Evolutionary conservation across 2,888 invertebrate genomes (phyloP).

Genomic region (Stratiomys singularior): DNA sequence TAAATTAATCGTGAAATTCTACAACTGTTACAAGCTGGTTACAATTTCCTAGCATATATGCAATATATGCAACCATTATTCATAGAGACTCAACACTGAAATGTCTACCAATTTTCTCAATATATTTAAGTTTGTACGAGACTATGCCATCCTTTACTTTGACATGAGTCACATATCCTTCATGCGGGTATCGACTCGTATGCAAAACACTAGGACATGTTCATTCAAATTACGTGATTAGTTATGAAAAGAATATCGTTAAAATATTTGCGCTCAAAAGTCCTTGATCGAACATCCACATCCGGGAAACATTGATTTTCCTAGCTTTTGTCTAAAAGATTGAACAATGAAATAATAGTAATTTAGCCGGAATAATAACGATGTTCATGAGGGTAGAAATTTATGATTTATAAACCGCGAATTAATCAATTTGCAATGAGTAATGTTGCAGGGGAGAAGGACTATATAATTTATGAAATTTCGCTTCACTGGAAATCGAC

Average conservation of each 20-base stretch:
- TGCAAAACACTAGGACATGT: background rate
- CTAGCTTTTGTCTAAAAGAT: too few relatives aligned
- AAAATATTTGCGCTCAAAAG: background rate
- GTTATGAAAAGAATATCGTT: background rate
- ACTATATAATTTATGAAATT: background rate
- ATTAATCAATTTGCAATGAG: background rate
- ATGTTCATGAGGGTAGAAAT: background rate
- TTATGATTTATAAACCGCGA: background rate
- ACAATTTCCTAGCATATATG: too few relatives aligned
- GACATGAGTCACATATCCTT: too few relatives aligned
- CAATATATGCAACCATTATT: too few relatives aligned
- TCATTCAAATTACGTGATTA: background rate
- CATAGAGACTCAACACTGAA: too few relatives aligned
- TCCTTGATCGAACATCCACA: background rate
- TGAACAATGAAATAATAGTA: background rate
- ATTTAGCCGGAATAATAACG: background rate
- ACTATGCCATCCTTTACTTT: too few relatives aligned
- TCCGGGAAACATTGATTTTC: too few relatives aligned
- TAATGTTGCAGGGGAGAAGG: background rate
- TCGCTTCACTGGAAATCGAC: background rate
- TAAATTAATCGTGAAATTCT: too few relatives aligned
- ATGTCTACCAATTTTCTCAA: too few relatives aligned
- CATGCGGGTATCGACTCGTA: background rate
- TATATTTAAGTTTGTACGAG: too few relatives aligned
- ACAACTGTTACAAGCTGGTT: too few relatives aligned